Base-by-base conservation (phyloP, 2,113 vertebrate species). In the Nicator chloris region DNA sequence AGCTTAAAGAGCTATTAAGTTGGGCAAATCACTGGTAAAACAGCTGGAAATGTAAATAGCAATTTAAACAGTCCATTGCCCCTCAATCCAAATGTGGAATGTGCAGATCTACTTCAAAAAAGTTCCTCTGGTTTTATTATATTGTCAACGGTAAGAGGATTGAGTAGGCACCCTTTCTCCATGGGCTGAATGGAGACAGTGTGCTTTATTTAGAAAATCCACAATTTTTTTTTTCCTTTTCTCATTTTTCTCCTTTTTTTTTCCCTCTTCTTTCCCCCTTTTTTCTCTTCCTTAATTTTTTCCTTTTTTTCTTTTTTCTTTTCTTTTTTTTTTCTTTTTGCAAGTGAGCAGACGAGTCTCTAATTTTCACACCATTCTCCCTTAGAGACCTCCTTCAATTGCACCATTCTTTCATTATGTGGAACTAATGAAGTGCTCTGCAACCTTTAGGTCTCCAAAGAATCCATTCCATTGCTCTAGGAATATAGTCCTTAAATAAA, bases 31-130 rank as follows among this genome's bases (percentile, higher is more conserved):
- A 92, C 98, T 98, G 97, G 97, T 98, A 97, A 98, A 98, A 98
- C 98, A 98, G 98, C 98, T 98, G 98, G 97, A 98, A 98, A 98
- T 97, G 97, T 98, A 98, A 98, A 98, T 97, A 98, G 97, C 97
- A 97, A 98, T 98, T 98, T 98, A 97, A 98, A 97, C 98, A 98
- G 97, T 95, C 96, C 97, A 95, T 93, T 95, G 98, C 98, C 92
- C 94, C 88, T 97, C 95, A 97, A 96, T 96, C 95, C 93, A 83
- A 89, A 95, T 75, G 85, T 88, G 96, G 98, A 97, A 98, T 97
- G 97, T 87, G 92, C 88, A 81, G 96, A 84, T 86, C 97, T 90
- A 94, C 96, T 97, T 95, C 92, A 97, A 96, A 96, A 97, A 96
- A 88, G 79, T 93, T 89, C 95, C 92, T 88, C 94, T 93, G 95